Base-by-base conservation (phyloP, 2,888 invertebrate genomes). In the Torymus aiolomorphi region DNA sequence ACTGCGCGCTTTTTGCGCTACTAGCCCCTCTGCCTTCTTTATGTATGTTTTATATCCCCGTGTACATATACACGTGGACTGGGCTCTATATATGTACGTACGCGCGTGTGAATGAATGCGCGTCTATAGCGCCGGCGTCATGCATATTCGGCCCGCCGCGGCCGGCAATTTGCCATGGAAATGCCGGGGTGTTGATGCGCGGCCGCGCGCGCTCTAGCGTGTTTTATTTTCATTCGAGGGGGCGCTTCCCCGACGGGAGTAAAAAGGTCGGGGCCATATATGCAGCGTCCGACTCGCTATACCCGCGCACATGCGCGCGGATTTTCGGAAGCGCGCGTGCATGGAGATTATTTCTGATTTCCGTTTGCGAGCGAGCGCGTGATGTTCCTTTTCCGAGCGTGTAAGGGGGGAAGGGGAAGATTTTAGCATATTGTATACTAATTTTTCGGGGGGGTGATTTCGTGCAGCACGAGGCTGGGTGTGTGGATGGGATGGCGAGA, bases 81-180 rank as follows among this genome's bases (percentile, higher is more conserved):
- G 31, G 8, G 31, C 31, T 31, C 2, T 20, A 20, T 20, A 2
- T 20, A 20, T 31, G 42, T 42, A 42, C 1, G 8, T 8, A 42
- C 8, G 8, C 8, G 42, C 42, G 42, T 42, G 42, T 42, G 42
- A 42, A 42, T 10, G 42, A 42, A 42, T 42, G 42, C 42, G 8
- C 8, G 42, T 42, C 1, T 42, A 42, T 42, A 42, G 42, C 42
- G 42, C 42, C 42, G 42, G 80, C 82, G 80, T 82, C 83, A 82
- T 82, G 82, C 81, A 81, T 82, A 83, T 82, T 81, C 80, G 80
- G 75, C 56, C 80, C 78, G 75, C 59, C 42, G 14, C 16, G 61
- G 13, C 54, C 80, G 76, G 78, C 79, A 81, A 84, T 84, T 84
- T 82, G 80, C 76, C 78, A 74, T 80, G 76, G 75, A 78, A 83